Evolutionary conservation across 30 jellyfish, hydroid and myxozoan genomes (phyloP).

Genomic region (Hydra vulgaris): DNA sequence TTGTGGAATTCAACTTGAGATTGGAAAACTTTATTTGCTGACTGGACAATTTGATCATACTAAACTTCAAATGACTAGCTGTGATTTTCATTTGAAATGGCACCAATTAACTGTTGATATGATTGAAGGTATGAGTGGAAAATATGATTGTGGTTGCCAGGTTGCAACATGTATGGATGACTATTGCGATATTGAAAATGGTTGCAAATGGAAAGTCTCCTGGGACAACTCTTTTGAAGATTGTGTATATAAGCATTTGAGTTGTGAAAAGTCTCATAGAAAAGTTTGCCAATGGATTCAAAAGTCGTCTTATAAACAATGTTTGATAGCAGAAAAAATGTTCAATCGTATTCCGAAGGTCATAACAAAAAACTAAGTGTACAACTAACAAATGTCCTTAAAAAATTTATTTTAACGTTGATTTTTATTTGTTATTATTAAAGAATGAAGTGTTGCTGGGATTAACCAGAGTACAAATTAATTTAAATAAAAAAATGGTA

Average conservation of each 20-base stretch:
- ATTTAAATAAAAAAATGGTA: too few relatives aligned
- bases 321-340: not conserved
- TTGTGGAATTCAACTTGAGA: slow-evolving; percentile 41
- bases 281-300: not conserved
- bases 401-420: too few relatives aligned
- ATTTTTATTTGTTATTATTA: too few relatives aligned
- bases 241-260: not conserved
- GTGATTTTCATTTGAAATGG: slow-evolving; percentile 46
- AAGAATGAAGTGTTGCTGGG: too few relatives aligned
- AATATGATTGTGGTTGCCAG: slow-evolving; percentile 61
- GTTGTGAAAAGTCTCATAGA: not conserved
- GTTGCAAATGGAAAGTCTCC: not conserved
- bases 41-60: slow-evolving; percentile 33
- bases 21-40: slow-evolving; percentile 40
- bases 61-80: slow-evolving; percentile 22
- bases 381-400: too few relatives aligned
- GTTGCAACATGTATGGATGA: slow-evolving; percentile 42
- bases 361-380: too few relatives aligned
- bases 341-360: too few relatives aligned
- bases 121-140: slow-evolving; percentile 49
- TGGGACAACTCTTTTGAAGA: not conserved
- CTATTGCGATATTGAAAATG: not conserved
- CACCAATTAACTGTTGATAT: slow-evolving; percentile 34
- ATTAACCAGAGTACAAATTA: too few relatives aligned
- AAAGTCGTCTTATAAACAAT: not conserved